Base-by-base conservation (phyloP, 2,888 invertebrate genomes). In the Proisotoma minuta region DNA sequence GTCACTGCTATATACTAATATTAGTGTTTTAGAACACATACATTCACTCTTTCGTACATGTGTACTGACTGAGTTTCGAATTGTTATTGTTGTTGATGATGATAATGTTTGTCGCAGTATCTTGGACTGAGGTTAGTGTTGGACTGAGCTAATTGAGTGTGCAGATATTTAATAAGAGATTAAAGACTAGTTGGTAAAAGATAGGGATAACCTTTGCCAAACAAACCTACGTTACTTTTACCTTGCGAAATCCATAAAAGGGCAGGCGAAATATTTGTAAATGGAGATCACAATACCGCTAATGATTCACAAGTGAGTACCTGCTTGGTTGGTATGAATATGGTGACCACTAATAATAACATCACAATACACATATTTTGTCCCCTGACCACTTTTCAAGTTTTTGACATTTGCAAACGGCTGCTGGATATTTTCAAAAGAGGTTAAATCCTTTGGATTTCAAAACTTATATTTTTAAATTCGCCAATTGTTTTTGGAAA, bases 201-300 rank as follows among this genome's bases (percentile, higher is more conserved):
- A 43, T n/a, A 58, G 60, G 66, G 53, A 57, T 69, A 71, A 71
- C 71, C 71, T 71, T 71, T 69, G 65, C 63, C 40, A 39, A 65
- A 52, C n/a, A 66, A 69, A 61, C 69, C 73, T 71, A 71, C 71
- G 69, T 67, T 63, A 68, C 64, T 69, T 71, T 73, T 70, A 70
- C 73, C 73, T 73, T 73, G 73, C 70, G 60, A 67, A 71, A 58
- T 70, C 73, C 73, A 68, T 70, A 73, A 67, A 73, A 66, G 73
- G 73, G 53, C 65, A 71, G 59, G 34, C 40, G 53, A 62, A 56
- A 43, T 62, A 61, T 56, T 54, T 24, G 29, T 54, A 54, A 29
- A 52, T 29, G 52, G 49, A 49, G 49, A 49, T 49, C 23, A 24
- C 49, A 24, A 22, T 49, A 12, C 26, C 49, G 23, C 49, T 24